phyloP scores from a whole-genome alignment of 2,113 vertebrate species.

The Camelus bactrianus region DNA sequence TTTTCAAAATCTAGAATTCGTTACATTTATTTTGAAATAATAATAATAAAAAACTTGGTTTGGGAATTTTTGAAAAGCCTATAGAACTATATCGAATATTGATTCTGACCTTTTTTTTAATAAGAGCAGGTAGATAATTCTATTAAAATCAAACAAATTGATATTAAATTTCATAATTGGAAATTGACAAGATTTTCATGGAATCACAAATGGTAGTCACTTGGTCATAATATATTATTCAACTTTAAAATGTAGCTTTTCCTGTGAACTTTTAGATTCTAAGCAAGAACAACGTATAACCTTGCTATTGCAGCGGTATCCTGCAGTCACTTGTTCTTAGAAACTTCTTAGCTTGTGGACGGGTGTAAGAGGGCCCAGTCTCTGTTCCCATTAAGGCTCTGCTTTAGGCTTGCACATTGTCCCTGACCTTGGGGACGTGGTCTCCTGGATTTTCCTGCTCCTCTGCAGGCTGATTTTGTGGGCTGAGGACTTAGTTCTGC shows the following conservation, averaged over 20 bases:
- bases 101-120: background rate
- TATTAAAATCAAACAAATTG: slow-evolving; percentile 6
- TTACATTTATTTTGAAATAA: background rate
- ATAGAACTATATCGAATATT: background rate
- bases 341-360: too few relatives aligned
- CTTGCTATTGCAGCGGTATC: too few relatives aligned
- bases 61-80: background rate
- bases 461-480: too few relatives aligned
- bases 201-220: background rate
- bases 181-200: background rate
- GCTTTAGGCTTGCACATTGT: too few relatives aligned
- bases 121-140: background rate
- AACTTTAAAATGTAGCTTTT: background rate
- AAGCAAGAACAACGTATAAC: background rate
- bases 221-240: background rate
- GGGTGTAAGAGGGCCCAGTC: too few relatives aligned
- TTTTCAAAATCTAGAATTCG: background rate
- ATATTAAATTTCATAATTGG: background rate
- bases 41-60: background rate
- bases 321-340: too few relatives aligned
- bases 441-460: too few relatives aligned
- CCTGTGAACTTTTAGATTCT: background rate
- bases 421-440: too few relatives aligned
- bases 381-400: too few relatives aligned
- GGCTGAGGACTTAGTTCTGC: too few relatives aligned